Base-by-base conservation (phyloP, 2,113 vertebrate species). In the Cryptomyrus ogoouensis region DNA sequence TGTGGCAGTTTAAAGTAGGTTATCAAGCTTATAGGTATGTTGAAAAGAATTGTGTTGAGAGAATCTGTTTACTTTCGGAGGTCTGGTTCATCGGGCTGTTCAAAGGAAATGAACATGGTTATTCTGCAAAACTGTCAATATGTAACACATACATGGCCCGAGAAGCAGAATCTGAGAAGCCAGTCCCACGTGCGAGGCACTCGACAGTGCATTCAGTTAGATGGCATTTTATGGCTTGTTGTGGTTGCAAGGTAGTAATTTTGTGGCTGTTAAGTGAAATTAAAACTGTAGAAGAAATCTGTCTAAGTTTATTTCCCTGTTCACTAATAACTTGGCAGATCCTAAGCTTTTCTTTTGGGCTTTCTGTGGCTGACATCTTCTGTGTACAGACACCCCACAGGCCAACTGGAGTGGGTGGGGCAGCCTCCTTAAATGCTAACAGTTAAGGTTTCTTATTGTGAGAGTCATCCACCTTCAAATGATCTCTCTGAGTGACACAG, bases 71-170 rank as follows among this genome's bases (percentile, higher is more conserved):
- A 35, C 0, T 42, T 39, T 77, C 3, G 3, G 70, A 74, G 66
- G 44, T 49, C n/a, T 88, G 7, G 7, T 8, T n/a, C 8, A n/a
- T 62, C 0, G 0, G 24, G 21, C 0, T 10, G 88, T 50, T 88
- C 88, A 88, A 74, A 88, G 88, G 66, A 46, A 88, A 39, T 52
- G 19, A 80, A 53, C 49, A 44, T 62, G 88, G 39, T 80, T 80
- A 89, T 89, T 77, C 27, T 19, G 47, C 46, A 74, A 39, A 74
- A 27, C 66, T 74, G 88, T 9, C 62, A 88, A 88, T 88, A 88
- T 74, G n/a, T 35, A 74, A 88, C 35, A 27, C 62, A 88, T 88
- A 74, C 62, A 74, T 74, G 70, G 15, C 12, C 62, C 9, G 62
- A 13, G 74, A 47, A 31, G 31, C 44, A 27, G 42, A 74, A 62